These are phyloP conservation scores for Steinernema carpocapsae DNA, from an alignment of 2,888 invertebrate species.

Conservation along the genomic window DNA sequence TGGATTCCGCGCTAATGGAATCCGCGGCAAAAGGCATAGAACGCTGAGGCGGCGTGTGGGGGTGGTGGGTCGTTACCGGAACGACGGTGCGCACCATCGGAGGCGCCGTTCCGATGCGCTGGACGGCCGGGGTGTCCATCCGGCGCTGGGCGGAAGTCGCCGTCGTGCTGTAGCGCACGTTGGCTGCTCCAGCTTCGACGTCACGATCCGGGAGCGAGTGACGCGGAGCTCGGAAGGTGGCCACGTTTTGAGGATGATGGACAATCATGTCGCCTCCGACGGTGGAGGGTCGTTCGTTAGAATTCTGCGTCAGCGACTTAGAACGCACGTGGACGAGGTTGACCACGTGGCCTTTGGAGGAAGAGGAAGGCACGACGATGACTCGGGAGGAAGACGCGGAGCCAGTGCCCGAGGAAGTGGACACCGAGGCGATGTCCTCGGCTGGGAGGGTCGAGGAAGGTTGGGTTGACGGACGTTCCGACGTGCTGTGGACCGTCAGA, in stretches of 20 bases:
- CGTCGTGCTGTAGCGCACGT: constrained; percentile 12
- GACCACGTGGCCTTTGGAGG: constrained; percentile 45
- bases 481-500: constrained; percentile 55
- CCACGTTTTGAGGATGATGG: constrained; percentile 4
- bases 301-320: constrained; percentile 48
- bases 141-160: background rate
- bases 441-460: background rate
- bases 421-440: constrained; percentile 17
- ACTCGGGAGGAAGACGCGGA: constrained; percentile 4
- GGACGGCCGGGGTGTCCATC: constrained; percentile 12
- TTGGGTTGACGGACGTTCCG: background rate
- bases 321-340: constrained; percentile 54
- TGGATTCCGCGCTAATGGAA: constrained; percentile 14
- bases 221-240: constrained; percentile 14
- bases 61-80: background rate
- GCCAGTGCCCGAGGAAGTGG: constrained; percentile 1
- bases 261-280: constrained; percentile 27
- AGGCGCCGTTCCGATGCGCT: constrained; percentile 5
- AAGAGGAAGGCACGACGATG: constrained; percentile 18
- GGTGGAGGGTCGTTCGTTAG: constrained; percentile 19
- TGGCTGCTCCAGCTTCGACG: constrained; percentile 6
- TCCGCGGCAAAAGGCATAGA: constrained; percentile 8
- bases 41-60: constrained; percentile 20
- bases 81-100: background rate
- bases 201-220: constrained; percentile 5